Base-by-base conservation (phyloP, 1,140 invertebrate species). In the Oryzaephilus surinamensis region DNA sequence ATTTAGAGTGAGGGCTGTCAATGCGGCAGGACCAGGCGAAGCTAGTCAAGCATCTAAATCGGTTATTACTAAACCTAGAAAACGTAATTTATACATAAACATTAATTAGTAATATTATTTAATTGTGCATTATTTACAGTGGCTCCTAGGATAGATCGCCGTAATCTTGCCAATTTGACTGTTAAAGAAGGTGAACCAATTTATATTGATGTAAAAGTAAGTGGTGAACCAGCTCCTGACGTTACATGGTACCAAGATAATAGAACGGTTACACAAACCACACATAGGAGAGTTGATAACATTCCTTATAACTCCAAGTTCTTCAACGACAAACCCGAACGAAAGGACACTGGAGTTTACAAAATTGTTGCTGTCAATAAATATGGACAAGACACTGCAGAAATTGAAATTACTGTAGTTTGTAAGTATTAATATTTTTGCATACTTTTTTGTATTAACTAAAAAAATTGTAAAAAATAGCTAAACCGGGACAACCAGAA, bases 401-500 rank as follows among this genome's bases (percentile, higher is more conserved):
- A 92, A 61, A 74, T 95, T 17, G 86, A 93, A 65, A 82, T 96
- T 31, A 86, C 77, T 54, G 84, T 96, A 45, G 76, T 92, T 48
- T 86, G 88, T 88, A 70, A 79, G 77, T 69, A 45, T 18, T 3
- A 7, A n/a, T 26, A 34, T 33, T 31, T 14, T 32, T 18, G n/a
- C n/a, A 8, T 12, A 32, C 15, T 30, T 18, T 2, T 2, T 26
- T 18, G 26, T 19, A 21, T 14, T 13, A 15, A 4, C n/a, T 32
- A 7, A 23, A 40, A 32, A n/a, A 14, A 29, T 23, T 31, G 11
- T 11, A 21, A 26, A 19, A 41, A 15, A 21, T 60, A 91, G 90
- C 84, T 20, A 88, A 89, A 64, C 94, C 94, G 29, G 76, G 80
- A 14, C 83, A 85, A 56, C 95, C 95, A 0, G 88, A 95, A 69